phyloP scores from a whole-genome alignment of 2,888 invertebrate genomes.

The Metalampra italica region DNA sequence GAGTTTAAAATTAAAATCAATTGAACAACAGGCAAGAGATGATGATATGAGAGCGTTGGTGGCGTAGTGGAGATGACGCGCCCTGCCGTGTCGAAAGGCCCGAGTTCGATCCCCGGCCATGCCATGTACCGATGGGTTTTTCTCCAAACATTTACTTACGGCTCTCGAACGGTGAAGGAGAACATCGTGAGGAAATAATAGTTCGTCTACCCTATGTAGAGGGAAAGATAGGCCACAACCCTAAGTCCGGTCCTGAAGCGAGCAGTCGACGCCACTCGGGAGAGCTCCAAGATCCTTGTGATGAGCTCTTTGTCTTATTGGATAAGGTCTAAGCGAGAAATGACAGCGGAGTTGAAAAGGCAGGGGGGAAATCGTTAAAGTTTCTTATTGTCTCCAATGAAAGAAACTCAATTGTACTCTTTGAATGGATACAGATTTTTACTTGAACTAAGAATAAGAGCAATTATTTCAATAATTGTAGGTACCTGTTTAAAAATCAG shows the following conservation, averaged over 20 bases:
- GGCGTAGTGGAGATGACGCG: too few species aligned
- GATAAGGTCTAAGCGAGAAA: constrained; percentile 30
- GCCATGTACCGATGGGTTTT: too few species aligned
- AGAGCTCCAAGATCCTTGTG: constrained; percentile 21
- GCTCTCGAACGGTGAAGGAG: too few species aligned
- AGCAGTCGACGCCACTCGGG: constrained; percentile 24
- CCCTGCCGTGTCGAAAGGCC: too few species aligned
- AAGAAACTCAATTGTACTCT: not conserved
- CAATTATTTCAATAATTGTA: too few species aligned
- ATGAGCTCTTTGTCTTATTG: constrained; percentile 36
- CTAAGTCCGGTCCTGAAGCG: constrained; percentile 5
- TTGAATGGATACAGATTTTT: not conserved
- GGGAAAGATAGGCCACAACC: not conserved
- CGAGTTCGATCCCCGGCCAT: too few species aligned
- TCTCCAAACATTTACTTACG: too few species aligned
- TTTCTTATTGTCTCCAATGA: not conserved
- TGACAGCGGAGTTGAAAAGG: constrained; percentile 13
- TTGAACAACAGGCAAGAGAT: too few species aligned
- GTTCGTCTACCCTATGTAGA: too few species aligned
- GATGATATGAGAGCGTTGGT: too few species aligned
- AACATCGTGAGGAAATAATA: too few species aligned
- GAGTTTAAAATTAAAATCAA: too few species aligned
- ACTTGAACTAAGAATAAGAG: not conserved
- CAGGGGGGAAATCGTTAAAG: constrained; percentile 1
- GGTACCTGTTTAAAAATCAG: not conserved